These are phyloP conservation scores for Poecilobothrus nobilitatus DNA, from an alignment of 2,888 invertebrate species.

Conservation along the genomic window DNA sequence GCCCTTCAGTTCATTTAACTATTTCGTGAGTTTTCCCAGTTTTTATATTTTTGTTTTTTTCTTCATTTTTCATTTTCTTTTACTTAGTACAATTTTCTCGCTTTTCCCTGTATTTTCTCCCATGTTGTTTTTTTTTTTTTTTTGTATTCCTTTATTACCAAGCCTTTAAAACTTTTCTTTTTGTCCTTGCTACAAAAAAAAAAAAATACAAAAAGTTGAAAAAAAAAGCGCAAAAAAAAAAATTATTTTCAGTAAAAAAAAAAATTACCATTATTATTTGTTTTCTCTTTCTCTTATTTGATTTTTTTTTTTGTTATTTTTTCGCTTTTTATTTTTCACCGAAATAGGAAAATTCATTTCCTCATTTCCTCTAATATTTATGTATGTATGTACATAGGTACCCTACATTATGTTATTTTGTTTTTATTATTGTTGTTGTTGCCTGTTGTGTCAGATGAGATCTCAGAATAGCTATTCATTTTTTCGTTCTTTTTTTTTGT, in stretches of 20 bases:
- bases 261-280: not conserved
- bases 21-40: not conserved
- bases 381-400: too few species aligned
- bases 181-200: not conserved
- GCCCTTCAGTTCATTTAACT: constrained; percentile 10
- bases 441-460: too few species aligned
- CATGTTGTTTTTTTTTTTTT: not conserved
- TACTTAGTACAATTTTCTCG: not conserved
- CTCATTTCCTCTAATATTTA: too few species aligned
- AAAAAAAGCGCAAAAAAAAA: not conserved
- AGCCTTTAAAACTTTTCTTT: not conserved
- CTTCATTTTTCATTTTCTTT: not conserved
- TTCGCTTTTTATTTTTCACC: too few species aligned
- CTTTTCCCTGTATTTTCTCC: not conserved
- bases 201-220: not conserved
- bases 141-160: not conserved
- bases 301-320: too few species aligned
- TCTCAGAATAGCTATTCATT: too few species aligned
- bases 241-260: too few species aligned
- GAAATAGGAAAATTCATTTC: too few species aligned
- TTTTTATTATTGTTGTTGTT: too few species aligned
- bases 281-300: too few species aligned
- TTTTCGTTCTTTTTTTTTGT: too few species aligned
- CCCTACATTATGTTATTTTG: too few species aligned
- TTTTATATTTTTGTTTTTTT: not conserved